phyloP scores from a whole-genome alignment of 92 coral and sea anemone genomes.

The Actinernus sp. region DNA sequence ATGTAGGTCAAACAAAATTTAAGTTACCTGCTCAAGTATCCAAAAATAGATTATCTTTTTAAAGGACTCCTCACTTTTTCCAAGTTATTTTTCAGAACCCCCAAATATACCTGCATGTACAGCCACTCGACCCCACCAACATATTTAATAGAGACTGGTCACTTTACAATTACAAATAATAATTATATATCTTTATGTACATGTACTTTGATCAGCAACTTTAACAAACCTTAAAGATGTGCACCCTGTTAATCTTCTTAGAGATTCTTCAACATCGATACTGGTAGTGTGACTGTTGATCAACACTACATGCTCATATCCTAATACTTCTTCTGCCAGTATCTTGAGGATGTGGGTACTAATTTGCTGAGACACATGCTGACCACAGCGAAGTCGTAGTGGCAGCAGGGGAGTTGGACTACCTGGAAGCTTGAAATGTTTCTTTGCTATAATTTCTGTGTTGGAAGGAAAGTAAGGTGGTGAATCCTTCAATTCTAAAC shows the following conservation, averaged over 20 bases:
- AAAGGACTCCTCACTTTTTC: too few species aligned
- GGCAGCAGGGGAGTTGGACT: slow-evolving; percentile 44
- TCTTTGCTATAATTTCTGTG: slow-evolving; percentile 42
- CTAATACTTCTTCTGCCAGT: slow-evolving; percentile 77
- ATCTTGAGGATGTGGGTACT: slow-evolving; percentile 66
- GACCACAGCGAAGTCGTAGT: slow-evolving; percentile 65
- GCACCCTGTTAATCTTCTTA: slow-evolving; percentile 52
- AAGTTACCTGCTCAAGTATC: too few species aligned
- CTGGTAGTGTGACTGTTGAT: slow-evolving; percentile 43
- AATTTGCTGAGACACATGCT: slow-evolving; percentile 73
- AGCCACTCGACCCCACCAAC: too few species aligned
- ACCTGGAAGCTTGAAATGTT: slow-evolving; percentile 63
- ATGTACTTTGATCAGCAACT: neutral
- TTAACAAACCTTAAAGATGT: neutral
- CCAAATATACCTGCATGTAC: too few species aligned
- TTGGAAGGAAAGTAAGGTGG: neutral
- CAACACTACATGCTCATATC: slow-evolving; percentile 70
- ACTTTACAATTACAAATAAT: too few species aligned
- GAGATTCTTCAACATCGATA: slow-evolving; percentile 16
- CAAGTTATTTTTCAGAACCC: too few species aligned
- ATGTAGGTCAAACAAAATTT: too few species aligned
- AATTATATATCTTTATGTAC: too few species aligned
- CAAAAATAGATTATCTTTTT: too few species aligned
- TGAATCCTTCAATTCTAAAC: too few species aligned
- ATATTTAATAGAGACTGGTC: too few species aligned